Percentiles rank a stretch among this genome's conserved stretches.
Conservation (phyloP, 2,888 invertebrate genomes). For the Sesia bembeciformis region DNA sequence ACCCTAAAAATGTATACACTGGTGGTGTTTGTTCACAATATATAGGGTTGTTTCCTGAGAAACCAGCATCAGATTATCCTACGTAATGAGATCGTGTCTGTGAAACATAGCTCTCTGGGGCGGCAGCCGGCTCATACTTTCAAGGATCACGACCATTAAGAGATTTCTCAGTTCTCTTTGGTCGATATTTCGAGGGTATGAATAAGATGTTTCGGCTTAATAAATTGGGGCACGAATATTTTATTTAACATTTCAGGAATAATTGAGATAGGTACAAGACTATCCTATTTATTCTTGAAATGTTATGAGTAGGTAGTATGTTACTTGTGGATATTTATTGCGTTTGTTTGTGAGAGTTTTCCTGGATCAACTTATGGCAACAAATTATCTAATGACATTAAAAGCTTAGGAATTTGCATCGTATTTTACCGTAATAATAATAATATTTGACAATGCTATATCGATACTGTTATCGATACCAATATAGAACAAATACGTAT, state of each 20-base stretch:
- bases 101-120: conserved; percentile 59
- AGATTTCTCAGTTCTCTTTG: conserved; percentile 35
- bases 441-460: too few species aligned
- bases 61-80: conserved; percentile 46
- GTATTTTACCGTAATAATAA: too few species aligned
- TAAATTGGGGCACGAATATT: neutral
- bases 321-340: too few species aligned
- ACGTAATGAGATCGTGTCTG: conserved; percentile 49
- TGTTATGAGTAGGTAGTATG: too few species aligned
- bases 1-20: too few species aligned
- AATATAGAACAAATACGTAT: too few species aligned
- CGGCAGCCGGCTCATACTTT: conserved; percentile 40
- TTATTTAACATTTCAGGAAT: neutral
- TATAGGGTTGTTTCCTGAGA: conserved; percentile 27
- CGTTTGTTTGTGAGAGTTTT: too few species aligned
- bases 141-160: conserved; percentile 51
- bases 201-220: conserved; percentile 9
- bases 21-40: conserved; percentile 5
- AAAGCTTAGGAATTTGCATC: too few species aligned
- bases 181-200: conserved; percentile 30
- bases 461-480: too few species aligned
- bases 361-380: too few species aligned
- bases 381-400: too few species aligned
- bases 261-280: neutral
- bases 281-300: too few species aligned